Evolutionary conservation across 2,113 vertebrate species (phyloP).

Genomic region (Dasyurus viverrinus): DNA sequence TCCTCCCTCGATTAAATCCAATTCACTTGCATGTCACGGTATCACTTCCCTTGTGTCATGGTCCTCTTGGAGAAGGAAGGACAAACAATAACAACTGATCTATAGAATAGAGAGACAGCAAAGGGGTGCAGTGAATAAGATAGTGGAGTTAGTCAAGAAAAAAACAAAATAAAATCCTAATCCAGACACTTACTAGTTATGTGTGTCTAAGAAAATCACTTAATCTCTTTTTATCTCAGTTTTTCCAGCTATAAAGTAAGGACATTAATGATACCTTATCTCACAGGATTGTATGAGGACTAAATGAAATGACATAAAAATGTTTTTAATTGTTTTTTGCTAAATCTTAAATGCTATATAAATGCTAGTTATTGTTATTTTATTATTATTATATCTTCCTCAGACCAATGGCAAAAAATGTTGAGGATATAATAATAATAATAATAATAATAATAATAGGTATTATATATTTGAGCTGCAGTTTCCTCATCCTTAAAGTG

Average conservation of each 20-base stretch:
- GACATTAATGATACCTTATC: background rate
- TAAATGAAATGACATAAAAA: background rate
- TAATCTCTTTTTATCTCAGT: background rate
- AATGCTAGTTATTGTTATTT: background rate
- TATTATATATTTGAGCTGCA: background rate
- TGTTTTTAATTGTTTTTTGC: background rate
- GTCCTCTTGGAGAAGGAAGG: too few relatives aligned
- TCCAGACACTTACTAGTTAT: background rate
- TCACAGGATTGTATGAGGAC: background rate
- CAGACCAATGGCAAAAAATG: background rate
- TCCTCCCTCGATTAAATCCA: too few relatives aligned
- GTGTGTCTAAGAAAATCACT: background rate
- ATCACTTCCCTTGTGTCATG: too few relatives aligned
- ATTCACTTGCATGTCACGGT: too few relatives aligned
- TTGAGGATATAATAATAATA: too few relatives aligned
- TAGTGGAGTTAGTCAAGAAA: background rate
- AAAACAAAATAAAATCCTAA: background rate
- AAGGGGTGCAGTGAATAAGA: background rate
- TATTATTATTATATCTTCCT: background rate
- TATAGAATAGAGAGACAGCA: background rate
- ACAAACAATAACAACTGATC: too few relatives aligned
- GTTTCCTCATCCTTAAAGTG: background rate
- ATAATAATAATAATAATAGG: too few relatives aligned
- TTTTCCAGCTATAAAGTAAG: background rate
- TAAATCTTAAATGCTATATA: background rate